Conservation (phyloP, 2,797 vertebrate species). For the Hypotaenidia philippensis region DNA sequence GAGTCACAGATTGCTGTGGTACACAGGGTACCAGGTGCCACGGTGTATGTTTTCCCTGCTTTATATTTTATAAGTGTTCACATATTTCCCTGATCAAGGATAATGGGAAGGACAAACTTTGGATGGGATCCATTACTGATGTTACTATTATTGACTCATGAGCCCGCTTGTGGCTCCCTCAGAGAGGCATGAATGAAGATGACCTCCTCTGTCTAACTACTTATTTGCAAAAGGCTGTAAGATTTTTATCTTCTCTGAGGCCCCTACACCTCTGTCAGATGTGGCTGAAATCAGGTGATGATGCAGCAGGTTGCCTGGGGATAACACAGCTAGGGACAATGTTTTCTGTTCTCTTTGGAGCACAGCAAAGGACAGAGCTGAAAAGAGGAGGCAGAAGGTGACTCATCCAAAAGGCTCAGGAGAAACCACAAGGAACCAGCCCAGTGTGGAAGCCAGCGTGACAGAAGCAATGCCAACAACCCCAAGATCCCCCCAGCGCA, state of each 20-base stretch:
- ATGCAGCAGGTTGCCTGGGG: not conserved
- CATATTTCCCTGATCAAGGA: not conserved
- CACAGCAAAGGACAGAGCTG: slow-evolving; percentile 36
- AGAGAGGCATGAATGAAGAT: not conserved
- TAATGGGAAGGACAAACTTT: not conserved
- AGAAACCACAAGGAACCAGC: not conserved
- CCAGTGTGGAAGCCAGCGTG: fast-evolving
- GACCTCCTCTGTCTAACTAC: not conserved
- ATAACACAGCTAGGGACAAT: not conserved
- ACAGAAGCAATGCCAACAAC: not conserved
- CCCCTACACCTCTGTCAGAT: not conserved
- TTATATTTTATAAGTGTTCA: not conserved
- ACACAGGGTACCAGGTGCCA: not conserved
- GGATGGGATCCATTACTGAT: not conserved
- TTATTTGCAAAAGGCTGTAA: not conserved
- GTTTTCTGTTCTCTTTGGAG: not conserved
- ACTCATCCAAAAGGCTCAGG: not conserved
- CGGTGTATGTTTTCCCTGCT: not conserved
- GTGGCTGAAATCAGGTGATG: not conserved
- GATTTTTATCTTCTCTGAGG: not conserved
- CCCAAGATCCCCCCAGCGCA: not conserved
- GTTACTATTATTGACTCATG: not conserved
- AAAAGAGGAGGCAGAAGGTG: slow-evolving; percentile 51
- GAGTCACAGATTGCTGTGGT: not conserved
- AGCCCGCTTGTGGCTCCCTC: not conserved